Evolutionary conservation across 2,113 vertebrate genomes (phyloP).

Genomic region (Dicrurus megarhynchus): DNA sequence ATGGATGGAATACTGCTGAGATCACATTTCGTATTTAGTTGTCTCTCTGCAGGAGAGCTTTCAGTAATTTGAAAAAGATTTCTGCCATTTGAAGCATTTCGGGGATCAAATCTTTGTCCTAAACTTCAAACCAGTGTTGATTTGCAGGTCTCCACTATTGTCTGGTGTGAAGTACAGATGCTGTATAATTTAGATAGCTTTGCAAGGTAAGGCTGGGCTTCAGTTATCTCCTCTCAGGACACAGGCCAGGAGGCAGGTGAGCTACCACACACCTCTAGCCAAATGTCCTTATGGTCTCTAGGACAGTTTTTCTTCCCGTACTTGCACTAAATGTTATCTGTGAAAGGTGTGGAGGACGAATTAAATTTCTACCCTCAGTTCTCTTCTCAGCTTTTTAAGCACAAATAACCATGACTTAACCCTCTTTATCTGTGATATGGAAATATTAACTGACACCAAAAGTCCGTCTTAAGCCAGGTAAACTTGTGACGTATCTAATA

Average conservation of each 20-base stretch:
- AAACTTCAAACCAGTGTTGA: neutral
- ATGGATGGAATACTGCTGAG: neutral
- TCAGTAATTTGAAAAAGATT: neutral
- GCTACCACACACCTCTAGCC: neutral
- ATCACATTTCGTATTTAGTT: neutral
- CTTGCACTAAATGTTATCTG: neutral
- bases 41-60: neutral
- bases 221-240: accelerated
- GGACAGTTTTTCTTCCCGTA: neutral
- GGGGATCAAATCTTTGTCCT: neutral
- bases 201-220: neutral
- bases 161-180: neutral
- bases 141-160: accelerated
- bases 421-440: neutral
- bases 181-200: accelerated
- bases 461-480: neutral
- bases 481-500: neutral
- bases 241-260: neutral
- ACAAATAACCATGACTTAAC: neutral
- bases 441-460: neutral
- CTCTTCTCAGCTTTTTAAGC: neutral
- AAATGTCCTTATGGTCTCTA: neutral
- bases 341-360: neutral
- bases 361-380: neutral
- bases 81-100: neutral